A percentile compares a stretch with the other conserved stretches of the same genome.
Conservation (phyloP, 64 coral and sea anemone species). For the Pocillopora verrucosa region DNA sequence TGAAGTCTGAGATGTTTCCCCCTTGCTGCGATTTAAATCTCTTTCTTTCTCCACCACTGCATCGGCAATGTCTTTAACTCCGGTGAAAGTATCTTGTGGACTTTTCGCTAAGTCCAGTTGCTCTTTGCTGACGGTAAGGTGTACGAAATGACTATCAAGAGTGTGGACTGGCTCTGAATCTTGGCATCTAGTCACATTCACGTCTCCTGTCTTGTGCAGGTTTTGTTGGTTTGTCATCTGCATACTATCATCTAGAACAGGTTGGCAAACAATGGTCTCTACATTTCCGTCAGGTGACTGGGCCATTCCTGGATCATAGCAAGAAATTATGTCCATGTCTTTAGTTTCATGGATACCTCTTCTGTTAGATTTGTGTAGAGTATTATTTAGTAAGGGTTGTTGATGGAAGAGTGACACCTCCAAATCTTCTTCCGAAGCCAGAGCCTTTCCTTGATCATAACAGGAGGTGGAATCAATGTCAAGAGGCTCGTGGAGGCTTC, state of each 20-base stretch:
- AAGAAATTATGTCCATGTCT: slow-evolving; percentile 41
- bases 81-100: not conserved
- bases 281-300: slow-evolving; percentile 10
- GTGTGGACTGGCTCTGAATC: not conserved
- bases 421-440: not conserved
- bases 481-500: not conserved
- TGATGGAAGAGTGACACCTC: not conserved
- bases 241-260: not conserved
- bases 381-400: not conserved
- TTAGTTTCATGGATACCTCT: slow-evolving; percentile 2
- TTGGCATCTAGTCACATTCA: slow-evolving; percentile 7
- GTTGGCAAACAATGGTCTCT: slow-evolving; percentile 18
- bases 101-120: not conserved
- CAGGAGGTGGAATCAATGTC: slow-evolving; percentile 47
- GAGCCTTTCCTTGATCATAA: slow-evolving; percentile 13
- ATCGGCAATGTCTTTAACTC: too few species aligned
- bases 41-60: not conserved
- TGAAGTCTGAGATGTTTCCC: not conserved
- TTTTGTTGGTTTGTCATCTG: slow-evolving; percentile 10
- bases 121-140: not conserved
- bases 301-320: slow-evolving; percentile 23
- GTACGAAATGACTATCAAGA: not conserved
- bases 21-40: not conserved
- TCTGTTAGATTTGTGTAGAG: not conserved
- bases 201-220: slow-evolving; percentile 11